These are phyloP conservation scores for Australoheros facetus DNA, from an alignment of 2,797 vertebrate genomes.

Conservation along the genomic window DNA sequence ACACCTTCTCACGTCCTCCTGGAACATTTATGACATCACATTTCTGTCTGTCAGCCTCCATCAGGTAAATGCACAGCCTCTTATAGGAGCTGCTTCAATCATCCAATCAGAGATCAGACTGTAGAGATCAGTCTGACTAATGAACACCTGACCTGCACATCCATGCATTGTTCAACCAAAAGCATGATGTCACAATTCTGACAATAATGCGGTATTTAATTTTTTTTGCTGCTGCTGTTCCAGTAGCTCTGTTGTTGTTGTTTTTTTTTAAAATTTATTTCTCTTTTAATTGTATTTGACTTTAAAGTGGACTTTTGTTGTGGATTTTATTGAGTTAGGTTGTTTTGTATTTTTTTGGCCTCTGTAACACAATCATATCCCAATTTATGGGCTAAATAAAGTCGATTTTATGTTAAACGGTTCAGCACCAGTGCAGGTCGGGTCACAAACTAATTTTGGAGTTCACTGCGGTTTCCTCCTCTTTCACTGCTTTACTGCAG, in stretches of 20 bases:
- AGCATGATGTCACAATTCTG: neutral
- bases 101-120: neutral
- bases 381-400: too few relatives aligned
- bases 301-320: neutral
- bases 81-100: too few relatives aligned
- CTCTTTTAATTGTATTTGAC: neutral
- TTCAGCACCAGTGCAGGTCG: too few relatives aligned
- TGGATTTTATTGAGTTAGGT: neutral
- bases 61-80: fast-evolving
- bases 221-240: neutral
- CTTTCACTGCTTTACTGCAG: too few relatives aligned
- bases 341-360: too few relatives aligned
- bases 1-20: fast-evolving
- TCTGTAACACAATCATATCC: too few relatives aligned
- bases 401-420: too few relatives aligned
- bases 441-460: too few relatives aligned
- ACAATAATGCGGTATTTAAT: neutral
- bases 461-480: too few relatives aligned
- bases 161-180: neutral
- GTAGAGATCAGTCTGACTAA: neutral
- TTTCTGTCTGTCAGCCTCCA: neutral
- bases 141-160: neutral
- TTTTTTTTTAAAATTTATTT: neutral
- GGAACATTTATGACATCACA: neutral
- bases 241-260: too few relatives aligned